Percentiles rank a stretch among this genome's conserved stretches.
Evolutionary conservation across 2,888 invertebrate species (phyloP).

Genomic region (Ariolimax columbianus): DNA sequence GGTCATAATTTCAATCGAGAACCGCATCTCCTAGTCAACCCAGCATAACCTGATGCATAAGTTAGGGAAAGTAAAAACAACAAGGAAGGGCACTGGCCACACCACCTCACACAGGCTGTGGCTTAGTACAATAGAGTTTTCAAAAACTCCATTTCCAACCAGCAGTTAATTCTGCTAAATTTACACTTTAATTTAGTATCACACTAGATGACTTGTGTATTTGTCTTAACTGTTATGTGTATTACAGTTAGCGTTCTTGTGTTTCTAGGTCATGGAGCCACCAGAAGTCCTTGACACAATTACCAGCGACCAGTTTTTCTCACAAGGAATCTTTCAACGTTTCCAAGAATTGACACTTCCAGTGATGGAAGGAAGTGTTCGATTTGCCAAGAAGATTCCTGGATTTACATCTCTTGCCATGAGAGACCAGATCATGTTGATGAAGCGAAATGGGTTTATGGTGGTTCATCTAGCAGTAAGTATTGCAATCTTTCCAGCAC

Average conservation of each 20-base stretch:
- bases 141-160: too few relatives aligned
- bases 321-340: constrained; percentile 62
- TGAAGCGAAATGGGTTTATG: constrained; percentile 75
- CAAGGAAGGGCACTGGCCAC: too few relatives aligned
- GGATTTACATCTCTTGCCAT: constrained; percentile 69
- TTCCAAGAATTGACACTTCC: constrained; percentile 72
- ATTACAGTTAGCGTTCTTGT: neutral
- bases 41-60: too few relatives aligned
- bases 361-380: constrained; percentile 73
- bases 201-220: too few relatives aligned
- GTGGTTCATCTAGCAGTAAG: constrained; percentile 72
- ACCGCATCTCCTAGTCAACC: too few relatives aligned
- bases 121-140: too few relatives aligned
- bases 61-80: too few relatives aligned
- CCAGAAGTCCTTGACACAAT: constrained; percentile 55
- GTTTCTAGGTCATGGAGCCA: constrained; percentile 44
- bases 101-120: too few relatives aligned
- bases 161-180: too few relatives aligned
- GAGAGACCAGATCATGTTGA: constrained; percentile 73
- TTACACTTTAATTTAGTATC: too few relatives aligned
- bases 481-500: neutral
- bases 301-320: constrained; percentile 60
- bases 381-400: constrained; percentile 76
- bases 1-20: too few relatives aligned
- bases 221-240: neutral